Evolutionary conservation across 2,797 vertebrate species (phyloP), one percentile per base, ranked within the genome.

Genomic region (Halcyon smyrnensis): DNA sequence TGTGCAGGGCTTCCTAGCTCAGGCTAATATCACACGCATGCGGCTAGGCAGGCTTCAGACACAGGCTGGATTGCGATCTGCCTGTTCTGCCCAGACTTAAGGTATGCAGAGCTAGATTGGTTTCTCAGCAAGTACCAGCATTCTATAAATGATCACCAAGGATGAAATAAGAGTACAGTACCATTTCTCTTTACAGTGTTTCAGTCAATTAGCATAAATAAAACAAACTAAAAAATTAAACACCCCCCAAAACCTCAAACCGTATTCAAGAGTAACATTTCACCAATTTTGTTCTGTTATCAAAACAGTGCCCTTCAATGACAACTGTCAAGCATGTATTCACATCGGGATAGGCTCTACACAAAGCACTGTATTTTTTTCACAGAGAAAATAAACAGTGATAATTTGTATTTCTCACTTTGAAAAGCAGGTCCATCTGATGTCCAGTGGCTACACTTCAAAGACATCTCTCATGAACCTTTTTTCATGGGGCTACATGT

Each of bases 401-500:
- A 53, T 20, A 13, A 39, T 93, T 86, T 84, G 21, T 89, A 71
- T 53, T 94, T 95, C 64, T 86, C 73, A 68, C 64, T 93, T 89
- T 82, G 63, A 77, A 78, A 90, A 79, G 41, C 32, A 1, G 1
- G 74, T 86, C 63, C 51, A 67, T 84, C 73, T 79, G 54, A 85
- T 77, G 32, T 48, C 63, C 8, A 4, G 25, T 56, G 75, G 90
- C 76, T 78, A 4, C 67, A 76, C 83, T 96, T 96, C 92, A 95
- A 96, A 97, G 90, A 57, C 41, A 53, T 83, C 69, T 21, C 7
- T 5, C 21, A 20, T 8, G 30, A 87, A 64, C 23, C 28, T 74
- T 80, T 93, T 91, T 82, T 83, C 76, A 17, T 95, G 37, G 77
- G 50, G 30, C 89, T 79, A 28, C 67, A 79, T 95, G 81, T 96